Evolutionary conservation across 2,888 invertebrate genomes (phyloP).

Genomic region (Yponomeuta plumbellus): DNA sequence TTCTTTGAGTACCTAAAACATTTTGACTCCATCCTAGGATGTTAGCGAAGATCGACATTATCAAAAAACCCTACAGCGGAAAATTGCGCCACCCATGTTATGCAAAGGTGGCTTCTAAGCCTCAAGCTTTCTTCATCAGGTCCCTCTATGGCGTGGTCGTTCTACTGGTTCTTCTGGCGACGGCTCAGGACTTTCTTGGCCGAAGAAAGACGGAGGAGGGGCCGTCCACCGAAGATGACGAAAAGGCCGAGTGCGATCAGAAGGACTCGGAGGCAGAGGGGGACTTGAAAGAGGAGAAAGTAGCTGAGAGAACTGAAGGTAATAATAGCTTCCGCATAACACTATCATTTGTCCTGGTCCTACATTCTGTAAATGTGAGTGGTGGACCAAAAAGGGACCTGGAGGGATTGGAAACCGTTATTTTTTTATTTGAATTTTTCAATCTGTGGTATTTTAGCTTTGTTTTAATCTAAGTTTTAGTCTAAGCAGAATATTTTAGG

Average conservation of each 20-base stretch:
- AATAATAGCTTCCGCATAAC: conserved; percentile 3
- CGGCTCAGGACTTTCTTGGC: conserved; percentile 58
- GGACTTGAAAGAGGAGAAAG: conserved; percentile 33
- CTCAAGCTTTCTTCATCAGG: conserved; percentile 38
- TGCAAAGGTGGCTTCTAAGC: not conserved
- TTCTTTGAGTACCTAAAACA: too few species aligned
- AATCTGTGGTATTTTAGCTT: too few species aligned
- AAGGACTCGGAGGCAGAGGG: conserved; percentile 25
- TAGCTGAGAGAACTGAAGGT: conserved; percentile 36
- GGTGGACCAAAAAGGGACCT: too few species aligned
- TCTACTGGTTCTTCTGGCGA: conserved; percentile 59
- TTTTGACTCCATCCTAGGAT: too few species aligned
- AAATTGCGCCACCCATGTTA: too few species aligned
- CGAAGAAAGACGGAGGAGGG: conserved; percentile 32
- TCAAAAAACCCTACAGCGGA: too few species aligned
- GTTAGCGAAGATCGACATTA: too few species aligned
- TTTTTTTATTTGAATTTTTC: too few species aligned
- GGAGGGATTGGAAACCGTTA: too few species aligned
- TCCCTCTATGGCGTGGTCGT: conserved; percentile 57
- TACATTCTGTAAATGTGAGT: too few species aligned
- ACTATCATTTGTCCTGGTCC: not conserved
- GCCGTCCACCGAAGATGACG: conserved; percentile 30
- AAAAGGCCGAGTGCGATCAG: conserved; percentile 35
- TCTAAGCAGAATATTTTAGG: too few species aligned
- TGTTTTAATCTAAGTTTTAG: too few species aligned